A percentile compares a stretch with the other conserved stretches of the same genome.
Evolutionary conservation across 2,888 invertebrate species (phyloP).

Genomic region (Chalcosyrphus nemorum): DNA sequence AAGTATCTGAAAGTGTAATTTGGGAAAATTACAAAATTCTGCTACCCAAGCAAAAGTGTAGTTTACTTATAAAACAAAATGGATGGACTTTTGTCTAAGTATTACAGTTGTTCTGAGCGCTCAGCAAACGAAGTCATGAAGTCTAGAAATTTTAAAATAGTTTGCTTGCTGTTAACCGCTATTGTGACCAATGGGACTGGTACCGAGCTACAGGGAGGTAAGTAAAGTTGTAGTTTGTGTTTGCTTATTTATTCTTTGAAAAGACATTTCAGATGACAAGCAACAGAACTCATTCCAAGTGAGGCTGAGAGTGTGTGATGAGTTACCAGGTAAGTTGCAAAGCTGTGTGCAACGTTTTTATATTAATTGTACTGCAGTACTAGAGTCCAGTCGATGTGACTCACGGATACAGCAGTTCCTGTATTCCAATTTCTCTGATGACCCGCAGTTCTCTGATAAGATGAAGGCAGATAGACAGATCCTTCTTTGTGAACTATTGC

Average conservation of each 20-base stretch:
- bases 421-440: too few relatives aligned
- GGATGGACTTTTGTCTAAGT: not conserved
- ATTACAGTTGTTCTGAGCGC: not conserved
- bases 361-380: too few relatives aligned
- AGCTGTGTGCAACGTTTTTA: too few relatives aligned
- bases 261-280: not conserved
- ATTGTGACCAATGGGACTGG: not conserved
- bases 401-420: too few relatives aligned
- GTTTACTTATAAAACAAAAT: not conserved
- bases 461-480: too few relatives aligned
- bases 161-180: not conserved
- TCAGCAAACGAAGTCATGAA: conserved; percentile 6
- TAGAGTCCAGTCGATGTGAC: too few relatives aligned
- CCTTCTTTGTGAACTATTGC: too few relatives aligned
- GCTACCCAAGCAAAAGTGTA: not conserved
- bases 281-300: not conserved
- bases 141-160: not conserved
- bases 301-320: not conserved
- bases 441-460: too few relatives aligned
- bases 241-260: not conserved
- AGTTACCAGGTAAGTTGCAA: not conserved
- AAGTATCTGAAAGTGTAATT: conserved; percentile 8
- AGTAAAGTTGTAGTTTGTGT: not conserved
- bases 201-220: not conserved
- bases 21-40: not conserved